Base-by-base conservation (phyloP, 1,140 invertebrate species). In the Pinna nobilis region DNA sequence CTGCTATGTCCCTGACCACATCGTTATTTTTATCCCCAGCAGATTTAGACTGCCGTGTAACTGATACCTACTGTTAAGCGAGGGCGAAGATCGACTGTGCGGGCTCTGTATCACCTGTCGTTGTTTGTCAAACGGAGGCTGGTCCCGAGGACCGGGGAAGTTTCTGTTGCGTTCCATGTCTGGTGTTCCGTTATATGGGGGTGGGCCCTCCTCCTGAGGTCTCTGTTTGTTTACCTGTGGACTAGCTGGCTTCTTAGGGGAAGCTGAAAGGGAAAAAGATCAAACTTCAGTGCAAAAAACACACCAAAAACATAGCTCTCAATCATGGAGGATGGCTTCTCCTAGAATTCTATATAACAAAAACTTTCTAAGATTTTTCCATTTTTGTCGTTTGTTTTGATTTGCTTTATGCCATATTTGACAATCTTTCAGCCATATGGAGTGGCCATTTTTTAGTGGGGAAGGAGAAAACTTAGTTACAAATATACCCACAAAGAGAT, bases 51-150 rank as follows among this genome's bases (percentile, higher is more conserved):
- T 13, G 2, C 20, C 37, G 3, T 18, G 3, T 11, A 2, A 11
- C 3, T 13, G 9, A 72, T 59, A 82, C 81, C 30, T 82, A 82
- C 81, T 82, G 61, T 80, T 78, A 1, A 82, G 64, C 51, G 81
- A 68, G 18, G 81, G 81, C 4, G 81, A 80, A 20, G 81, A 82
- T 32, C 79, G 53, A 65, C 77, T 82, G 41, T 82, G 76, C 18
- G 76, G 72, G 41, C 76, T 79, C 20, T 77, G 69, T 41, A 79
- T 44, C 32, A 41, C 69, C 11, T 74, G 65, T 25, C 71, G 59
- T 65, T 77, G 63, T 49, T 68, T 25, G n/a, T n/a, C n/a, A 49
- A 70, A 60, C 49, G 71, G 50, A 47, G 69, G 44, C 41, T 63
- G 47, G 68, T 78, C 49, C 63, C 41, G 37, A 59, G 74, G 11